phyloP scores from a whole-genome alignment of 1,140 invertebrate genomes.

The Bombus cullumanus region DNA sequence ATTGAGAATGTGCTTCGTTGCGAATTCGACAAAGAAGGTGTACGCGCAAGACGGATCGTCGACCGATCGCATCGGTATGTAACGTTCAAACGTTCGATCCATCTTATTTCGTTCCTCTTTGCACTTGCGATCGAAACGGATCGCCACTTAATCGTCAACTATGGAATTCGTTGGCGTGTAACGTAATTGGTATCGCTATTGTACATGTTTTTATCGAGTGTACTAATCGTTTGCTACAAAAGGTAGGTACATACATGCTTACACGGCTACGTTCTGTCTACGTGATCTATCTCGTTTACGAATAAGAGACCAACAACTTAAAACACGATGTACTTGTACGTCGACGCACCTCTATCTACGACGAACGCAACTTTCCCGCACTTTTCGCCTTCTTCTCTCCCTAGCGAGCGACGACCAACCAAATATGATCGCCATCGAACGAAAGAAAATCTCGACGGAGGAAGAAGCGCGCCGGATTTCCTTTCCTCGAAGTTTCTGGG shows the following conservation, averaged over 20 bases:
- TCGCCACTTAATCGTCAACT: not conserved
- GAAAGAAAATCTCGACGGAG: not conserved
- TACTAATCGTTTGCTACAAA: conserved; percentile 26
- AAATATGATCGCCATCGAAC: not conserved
- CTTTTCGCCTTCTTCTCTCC: not conserved
- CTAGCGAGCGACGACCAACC: no score
- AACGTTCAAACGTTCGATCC: not conserved
- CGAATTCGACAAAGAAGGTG: not conserved
- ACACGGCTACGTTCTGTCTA: conserved; percentile 31
- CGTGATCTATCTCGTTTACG: conserved; percentile 41
- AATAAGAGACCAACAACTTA: conserved; percentile 16
- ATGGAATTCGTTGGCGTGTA: not conserved
- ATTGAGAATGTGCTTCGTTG: not conserved
- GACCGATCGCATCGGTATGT: not conserved
- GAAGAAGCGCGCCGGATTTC: no score
- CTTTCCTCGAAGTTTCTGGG: not conserved
- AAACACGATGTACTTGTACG: not conserved
- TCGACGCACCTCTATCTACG: not conserved
- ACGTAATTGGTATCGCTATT: conserved; percentile 21
- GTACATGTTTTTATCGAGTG: conserved; percentile 6
- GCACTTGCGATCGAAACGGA: not conserved
- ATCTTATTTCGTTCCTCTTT: not conserved
- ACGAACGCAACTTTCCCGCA: not conserved
- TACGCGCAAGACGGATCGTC: no score
- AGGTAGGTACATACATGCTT: conserved; percentile 30